phyloP scores from a whole-genome alignment of 2,113 vertebrate species.

The Anolis carolinensis region DNA sequence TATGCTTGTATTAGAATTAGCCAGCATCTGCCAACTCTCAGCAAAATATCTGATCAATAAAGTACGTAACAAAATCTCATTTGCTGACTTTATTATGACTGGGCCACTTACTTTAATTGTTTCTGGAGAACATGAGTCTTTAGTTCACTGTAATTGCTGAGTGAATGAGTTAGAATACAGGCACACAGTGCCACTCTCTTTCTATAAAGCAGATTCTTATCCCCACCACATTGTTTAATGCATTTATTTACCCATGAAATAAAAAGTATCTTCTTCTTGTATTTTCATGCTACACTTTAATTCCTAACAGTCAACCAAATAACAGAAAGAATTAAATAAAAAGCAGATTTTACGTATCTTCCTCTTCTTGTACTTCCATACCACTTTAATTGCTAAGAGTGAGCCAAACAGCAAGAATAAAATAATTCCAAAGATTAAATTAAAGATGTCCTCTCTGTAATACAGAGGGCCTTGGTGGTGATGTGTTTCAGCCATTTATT shows the following conservation, averaged over 20 bases:
- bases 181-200: background rate
- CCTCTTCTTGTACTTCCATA: background rate
- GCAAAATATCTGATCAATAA: background rate
- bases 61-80: background rate
- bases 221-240: background rate
- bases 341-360: background rate
- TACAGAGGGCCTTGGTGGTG: background rate
- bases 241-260: no score
- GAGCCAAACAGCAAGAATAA: no score
- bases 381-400: no score
- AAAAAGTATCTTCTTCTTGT: background rate
- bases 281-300: background rate
- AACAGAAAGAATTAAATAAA: no score
- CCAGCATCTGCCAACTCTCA: background rate
- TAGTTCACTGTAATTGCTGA: background rate
- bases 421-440: background rate
- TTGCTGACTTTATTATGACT: slow-evolving; percentile 1
- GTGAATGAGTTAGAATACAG: background rate
- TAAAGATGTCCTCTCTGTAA: background rate
- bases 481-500: background rate
- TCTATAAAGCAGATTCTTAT: background rate
- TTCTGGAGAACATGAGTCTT: background rate
- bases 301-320: no score
- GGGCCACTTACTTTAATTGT: slow-evolving; percentile 9
- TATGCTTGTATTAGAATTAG: background rate